A percentile compares a stretch with the other conserved stretches of the same genome.
phyloP scores from a whole-genome alignment of 2,113 vertebrate species.

The Brachirus orientalis region DNA sequence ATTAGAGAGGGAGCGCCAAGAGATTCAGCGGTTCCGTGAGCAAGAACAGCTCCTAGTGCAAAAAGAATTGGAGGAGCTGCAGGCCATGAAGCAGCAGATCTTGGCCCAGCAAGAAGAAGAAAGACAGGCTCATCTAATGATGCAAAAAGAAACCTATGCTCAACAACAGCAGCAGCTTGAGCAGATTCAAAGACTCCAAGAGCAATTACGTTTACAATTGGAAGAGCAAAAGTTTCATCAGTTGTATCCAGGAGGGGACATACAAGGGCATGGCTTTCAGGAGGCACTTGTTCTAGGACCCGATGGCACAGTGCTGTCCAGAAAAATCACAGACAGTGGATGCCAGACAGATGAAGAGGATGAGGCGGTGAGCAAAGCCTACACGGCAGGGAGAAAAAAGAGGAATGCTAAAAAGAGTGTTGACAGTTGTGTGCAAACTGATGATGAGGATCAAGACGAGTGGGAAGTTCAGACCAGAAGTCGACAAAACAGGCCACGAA shows the following conservation, averaged over 20 bases:
- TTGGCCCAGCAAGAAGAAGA: conserved; percentile 96
- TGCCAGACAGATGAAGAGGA: conserved; percentile 98
- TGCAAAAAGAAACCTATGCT: conserved; percentile 96
- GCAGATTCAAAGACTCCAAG: conserved; percentile 97
- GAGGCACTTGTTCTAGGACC: conserved; percentile 75
- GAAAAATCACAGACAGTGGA: conserved; percentile 95
- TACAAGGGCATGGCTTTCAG: conserved; percentile 68
- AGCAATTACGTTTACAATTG: conserved; percentile 93
- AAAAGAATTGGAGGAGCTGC: conserved; percentile 95
- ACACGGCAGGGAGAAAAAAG: conserved; percentile 88
- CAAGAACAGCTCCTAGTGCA: conserved; percentile 97
- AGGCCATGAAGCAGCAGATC: conserved; percentile 97
- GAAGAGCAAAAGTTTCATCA: conserved; percentile 92
- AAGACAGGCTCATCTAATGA: conserved; percentile 95
- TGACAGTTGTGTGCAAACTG: conserved; percentile 97
- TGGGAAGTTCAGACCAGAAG: conserved; percentile 90
- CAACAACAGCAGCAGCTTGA: conserved; percentile 97
- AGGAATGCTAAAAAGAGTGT: conserved; percentile 89
- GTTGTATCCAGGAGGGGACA: conserved; percentile 80
- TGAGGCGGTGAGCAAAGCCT: conserved; percentile 85
- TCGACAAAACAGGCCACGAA: conserved; percentile 88
- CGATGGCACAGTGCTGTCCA: conserved; percentile 80
- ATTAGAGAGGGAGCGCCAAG: conserved; percentile 96
- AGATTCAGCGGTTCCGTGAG: conserved; percentile 97
- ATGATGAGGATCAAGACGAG: conserved; percentile 98